Evolutionary conservation across 2,797 vertebrate genomes (phyloP).

Genomic region (Chelonia mydas): DNA sequence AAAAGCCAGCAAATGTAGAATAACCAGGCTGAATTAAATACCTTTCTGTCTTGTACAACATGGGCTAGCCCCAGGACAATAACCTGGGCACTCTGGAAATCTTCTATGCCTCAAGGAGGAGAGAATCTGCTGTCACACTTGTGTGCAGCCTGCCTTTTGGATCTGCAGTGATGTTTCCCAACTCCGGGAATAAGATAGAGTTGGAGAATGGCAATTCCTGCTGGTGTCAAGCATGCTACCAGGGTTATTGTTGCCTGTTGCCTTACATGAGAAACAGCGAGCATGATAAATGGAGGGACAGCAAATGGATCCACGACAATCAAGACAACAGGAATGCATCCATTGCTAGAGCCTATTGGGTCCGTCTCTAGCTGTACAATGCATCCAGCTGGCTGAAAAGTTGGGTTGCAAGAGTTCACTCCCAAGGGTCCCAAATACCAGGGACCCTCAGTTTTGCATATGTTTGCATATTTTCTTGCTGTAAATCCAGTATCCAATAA

Average conservation of each 20-base stretch:
- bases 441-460: not conserved
- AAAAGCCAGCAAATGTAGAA: not conserved
- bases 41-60: not conserved
- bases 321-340: not conserved
- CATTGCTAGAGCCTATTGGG: not conserved
- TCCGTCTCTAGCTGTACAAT: not conserved
- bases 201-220: not conserved
- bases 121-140: not conserved
- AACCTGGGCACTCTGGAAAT: not conserved
- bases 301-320: not conserved
- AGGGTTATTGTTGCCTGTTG: not conserved
- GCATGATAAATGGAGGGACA: not conserved
- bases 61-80: not conserved
- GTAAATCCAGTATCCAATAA: not conserved
- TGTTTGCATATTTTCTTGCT: not conserved
- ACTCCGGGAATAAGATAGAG: not conserved
- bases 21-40: not conserved
- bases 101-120: not conserved
- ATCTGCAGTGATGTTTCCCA: not conserved
- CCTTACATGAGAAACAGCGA: not conserved
- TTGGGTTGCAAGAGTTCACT: not conserved
- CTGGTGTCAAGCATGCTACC: not conserved
- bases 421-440: not conserved
- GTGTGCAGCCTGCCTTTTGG: not conserved
- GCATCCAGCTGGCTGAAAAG: not conserved